Evolutionary conservation across 2,797 vertebrate genomes (phyloP).

Genomic region (Alfaro cultratus): DNA sequence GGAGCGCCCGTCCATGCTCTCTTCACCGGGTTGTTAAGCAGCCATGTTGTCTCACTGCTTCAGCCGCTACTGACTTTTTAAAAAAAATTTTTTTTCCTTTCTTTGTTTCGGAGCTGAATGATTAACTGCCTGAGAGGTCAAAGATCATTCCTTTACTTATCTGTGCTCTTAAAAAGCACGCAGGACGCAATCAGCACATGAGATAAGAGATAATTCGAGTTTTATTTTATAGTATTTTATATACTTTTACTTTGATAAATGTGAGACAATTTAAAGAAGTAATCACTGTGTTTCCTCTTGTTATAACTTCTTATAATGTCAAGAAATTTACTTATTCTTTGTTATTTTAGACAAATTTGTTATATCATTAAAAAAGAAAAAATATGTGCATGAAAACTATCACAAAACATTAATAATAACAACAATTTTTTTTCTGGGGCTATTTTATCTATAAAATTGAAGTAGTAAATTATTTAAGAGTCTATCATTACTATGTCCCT

Average conservation of each 20-base stretch:
- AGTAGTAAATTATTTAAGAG: neutral
- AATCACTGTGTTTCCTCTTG: neutral
- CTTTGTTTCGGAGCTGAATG: constrained; percentile 63
- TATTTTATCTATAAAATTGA: neutral
- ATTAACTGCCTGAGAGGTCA: constrained; percentile 78
- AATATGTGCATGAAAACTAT: neutral
- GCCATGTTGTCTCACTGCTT: constrained; percentile 20
- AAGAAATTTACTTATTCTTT: neutral
- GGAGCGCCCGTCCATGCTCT: neutral
- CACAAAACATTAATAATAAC: neutral
- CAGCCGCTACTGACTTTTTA: neutral
- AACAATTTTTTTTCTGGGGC: neutral
- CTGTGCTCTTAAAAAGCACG: constrained; percentile 1
- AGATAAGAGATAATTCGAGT: constrained; percentile 33
- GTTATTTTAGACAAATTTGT: neutral
- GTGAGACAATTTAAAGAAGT: constrained; percentile 1
- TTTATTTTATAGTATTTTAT: neutral
- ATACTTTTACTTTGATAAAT: neutral
- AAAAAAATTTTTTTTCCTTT: neutral
- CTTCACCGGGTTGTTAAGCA: constrained; percentile 20
- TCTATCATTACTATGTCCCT: neutral
- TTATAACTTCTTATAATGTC: constrained; percentile 32
- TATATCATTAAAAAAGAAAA: neutral
- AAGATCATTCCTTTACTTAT: constrained; percentile 54
- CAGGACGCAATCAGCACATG: neutral